Evolutionary conservation across 2,113 vertebrate species (phyloP).

Genomic region (Barnardius zonarius): DNA sequence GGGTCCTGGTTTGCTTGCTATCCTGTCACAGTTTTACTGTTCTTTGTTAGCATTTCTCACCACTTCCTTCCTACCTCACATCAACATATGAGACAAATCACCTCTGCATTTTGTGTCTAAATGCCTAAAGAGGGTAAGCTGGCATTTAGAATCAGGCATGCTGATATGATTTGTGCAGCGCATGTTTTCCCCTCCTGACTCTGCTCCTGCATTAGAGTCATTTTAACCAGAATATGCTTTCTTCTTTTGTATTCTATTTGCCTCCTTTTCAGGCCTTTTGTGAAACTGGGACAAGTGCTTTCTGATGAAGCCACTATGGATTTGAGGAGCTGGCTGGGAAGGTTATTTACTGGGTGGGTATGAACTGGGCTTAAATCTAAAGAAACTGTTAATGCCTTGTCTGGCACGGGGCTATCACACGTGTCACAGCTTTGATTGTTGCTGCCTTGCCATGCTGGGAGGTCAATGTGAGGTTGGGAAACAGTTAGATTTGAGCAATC

Average conservation of each 20-base stretch:
- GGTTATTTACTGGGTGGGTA: constrained; percentile 30
- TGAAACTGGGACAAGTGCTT: constrained; percentile 46
- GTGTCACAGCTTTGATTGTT: constrained; percentile 51
- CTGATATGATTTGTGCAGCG: background rate
- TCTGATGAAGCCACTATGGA: background rate
- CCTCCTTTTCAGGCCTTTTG: constrained; percentile 40
- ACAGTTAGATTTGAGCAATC: constrained; percentile 49
- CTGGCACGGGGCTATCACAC: constrained; percentile 38
- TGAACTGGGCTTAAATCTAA: constrained; percentile 34
- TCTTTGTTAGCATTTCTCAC: background rate
- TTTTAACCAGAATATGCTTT: background rate
- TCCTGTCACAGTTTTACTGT: background rate
- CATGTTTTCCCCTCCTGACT: background rate
- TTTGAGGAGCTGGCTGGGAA: constrained; percentile 40
- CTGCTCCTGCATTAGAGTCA: background rate
- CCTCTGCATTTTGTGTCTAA: background rate
- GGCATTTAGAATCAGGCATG: background rate
- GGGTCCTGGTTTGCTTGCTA: background rate
- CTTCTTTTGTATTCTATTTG: background rate
- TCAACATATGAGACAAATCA: background rate
- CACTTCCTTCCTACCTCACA: background rate
- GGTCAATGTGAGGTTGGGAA: constrained; percentile 44
- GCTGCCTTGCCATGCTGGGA: constrained; percentile 47
- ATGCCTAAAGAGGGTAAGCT: background rate
- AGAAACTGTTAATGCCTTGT: constrained; percentile 29